Conservation (phyloP, 2,797 vertebrate genomes). For the Acanthiza pusilla region DNA sequence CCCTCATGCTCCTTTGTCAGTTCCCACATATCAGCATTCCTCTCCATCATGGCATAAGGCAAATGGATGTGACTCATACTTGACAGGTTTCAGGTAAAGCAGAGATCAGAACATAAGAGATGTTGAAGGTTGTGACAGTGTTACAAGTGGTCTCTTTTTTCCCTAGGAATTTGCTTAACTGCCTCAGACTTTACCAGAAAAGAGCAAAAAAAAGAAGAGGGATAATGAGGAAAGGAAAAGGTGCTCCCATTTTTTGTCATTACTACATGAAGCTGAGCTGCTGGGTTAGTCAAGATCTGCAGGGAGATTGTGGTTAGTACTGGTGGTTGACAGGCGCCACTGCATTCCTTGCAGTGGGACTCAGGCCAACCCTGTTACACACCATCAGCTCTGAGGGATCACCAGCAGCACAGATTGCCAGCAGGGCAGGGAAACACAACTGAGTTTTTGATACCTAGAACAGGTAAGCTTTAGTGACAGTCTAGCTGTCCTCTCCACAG, state of each 20-base stretch:
- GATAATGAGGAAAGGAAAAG: neutral
- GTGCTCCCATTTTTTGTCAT: neutral
- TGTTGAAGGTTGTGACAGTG: neutral
- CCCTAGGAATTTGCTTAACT: neutral
- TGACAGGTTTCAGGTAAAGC: neutral
- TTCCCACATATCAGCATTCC: constrained; percentile 53
- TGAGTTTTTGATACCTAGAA: neutral
- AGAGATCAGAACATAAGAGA: neutral
- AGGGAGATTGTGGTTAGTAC: constrained; percentile 22
- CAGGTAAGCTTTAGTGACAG: neutral
- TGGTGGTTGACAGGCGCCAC: neutral
- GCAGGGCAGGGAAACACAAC: neutral
- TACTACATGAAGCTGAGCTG: neutral
- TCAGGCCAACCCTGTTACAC: neutral
- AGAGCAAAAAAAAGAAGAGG: neutral
- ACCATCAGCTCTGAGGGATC: neutral
- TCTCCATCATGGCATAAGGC: neutral
- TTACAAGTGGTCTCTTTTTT: neutral
- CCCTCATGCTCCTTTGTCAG: constrained; percentile 25
- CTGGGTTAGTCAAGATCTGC: constrained; percentile 25
- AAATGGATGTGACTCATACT: constrained; percentile 28
- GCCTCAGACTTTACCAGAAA: neutral
- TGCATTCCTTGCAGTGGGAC: constrained; percentile 18
- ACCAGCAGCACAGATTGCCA: neutral
- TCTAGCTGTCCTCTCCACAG: neutral